Evolutionary conservation across 2,113 vertebrate species (phyloP).

Genomic region (Elephantulus edwardii): DNA sequence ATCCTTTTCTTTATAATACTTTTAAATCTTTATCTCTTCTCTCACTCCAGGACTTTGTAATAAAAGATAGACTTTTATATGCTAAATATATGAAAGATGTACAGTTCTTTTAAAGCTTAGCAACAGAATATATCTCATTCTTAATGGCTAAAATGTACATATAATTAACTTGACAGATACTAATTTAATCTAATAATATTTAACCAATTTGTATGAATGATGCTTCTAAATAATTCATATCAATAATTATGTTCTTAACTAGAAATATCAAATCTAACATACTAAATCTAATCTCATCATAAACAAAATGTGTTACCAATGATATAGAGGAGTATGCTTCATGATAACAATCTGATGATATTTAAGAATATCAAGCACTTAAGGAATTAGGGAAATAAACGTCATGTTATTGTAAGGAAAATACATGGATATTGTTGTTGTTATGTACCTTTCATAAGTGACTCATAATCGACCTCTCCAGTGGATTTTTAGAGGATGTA

Average conservation of each 20-base stretch:
- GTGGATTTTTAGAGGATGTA: too few species aligned
- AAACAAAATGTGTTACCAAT: background rate
- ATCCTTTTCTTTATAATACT: conserved; percentile 12
- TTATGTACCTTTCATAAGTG: too few species aligned
- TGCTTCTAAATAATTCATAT: conserved; percentile 18
- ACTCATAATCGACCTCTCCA: too few species aligned
- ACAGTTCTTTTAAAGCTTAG: conserved; percentile 32
- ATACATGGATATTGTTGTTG: too few species aligned
- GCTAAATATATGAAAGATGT: too few species aligned
- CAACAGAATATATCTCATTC: conserved; percentile 12
- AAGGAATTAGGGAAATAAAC: background rate
- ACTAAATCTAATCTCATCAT: background rate
- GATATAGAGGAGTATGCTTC: background rate
- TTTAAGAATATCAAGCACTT: background rate
- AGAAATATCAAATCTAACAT: background rate
- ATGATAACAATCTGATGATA: background rate
- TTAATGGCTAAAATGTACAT: conserved; percentile 8
- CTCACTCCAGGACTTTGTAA: background rate
- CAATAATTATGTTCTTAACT: conserved; percentile 8
- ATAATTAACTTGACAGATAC: conserved; percentile 43
- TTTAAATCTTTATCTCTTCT: background rate
- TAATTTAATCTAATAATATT: background rate
- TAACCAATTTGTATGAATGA: conserved; percentile 29
- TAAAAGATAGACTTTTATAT: too few species aligned
- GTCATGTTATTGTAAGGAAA: background rate